Evolutionary conservation across 2,888 invertebrate species (phyloP).

Genomic region (Ormyrus labotus): DNA sequence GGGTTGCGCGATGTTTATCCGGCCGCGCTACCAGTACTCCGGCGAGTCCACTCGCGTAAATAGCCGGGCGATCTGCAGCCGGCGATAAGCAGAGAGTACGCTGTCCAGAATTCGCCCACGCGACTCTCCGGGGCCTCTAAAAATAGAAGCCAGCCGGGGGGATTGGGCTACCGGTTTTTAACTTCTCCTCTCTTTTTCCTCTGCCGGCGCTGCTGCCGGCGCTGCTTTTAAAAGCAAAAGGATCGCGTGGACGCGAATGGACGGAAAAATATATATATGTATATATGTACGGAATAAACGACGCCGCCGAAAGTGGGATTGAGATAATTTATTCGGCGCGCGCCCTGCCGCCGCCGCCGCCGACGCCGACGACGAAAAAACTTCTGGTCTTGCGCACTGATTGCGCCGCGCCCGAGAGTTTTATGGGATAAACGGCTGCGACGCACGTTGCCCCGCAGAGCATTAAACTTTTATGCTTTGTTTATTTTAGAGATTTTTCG

Average conservation of each 20-base stretch:
- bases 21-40: constrained; percentile 19
- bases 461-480: constrained; percentile 52
- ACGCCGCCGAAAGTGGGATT: constrained; percentile 39
- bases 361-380: constrained; percentile 27
- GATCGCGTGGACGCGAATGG: constrained; percentile 35
- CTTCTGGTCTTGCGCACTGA: constrained; percentile 44
- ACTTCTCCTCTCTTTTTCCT: constrained; percentile 59
- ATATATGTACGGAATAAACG: constrained; percentile 17
- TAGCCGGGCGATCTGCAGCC: constrained; percentile 23
- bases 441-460: not conserved
- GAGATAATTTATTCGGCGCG: constrained; percentile 56
- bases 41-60: constrained; percentile 25
- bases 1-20: constrained; percentile 47
- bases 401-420: constrained; percentile 37
- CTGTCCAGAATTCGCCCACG: constrained; percentile 68
- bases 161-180: constrained; percentile 72
- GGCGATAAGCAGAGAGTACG: constrained; percentile 53
- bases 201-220: constrained; percentile 24
- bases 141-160: constrained; percentile 65
- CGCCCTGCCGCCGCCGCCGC: not conserved
- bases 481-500: constrained; percentile 40
- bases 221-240: constrained; percentile 42
- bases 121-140: constrained; percentile 64
- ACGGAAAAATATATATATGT: constrained; percentile 32
- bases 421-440: constrained; percentile 38